Conservation (phyloP, 2,797 vertebrate genomes). For the Poecilia gillii region DNA sequence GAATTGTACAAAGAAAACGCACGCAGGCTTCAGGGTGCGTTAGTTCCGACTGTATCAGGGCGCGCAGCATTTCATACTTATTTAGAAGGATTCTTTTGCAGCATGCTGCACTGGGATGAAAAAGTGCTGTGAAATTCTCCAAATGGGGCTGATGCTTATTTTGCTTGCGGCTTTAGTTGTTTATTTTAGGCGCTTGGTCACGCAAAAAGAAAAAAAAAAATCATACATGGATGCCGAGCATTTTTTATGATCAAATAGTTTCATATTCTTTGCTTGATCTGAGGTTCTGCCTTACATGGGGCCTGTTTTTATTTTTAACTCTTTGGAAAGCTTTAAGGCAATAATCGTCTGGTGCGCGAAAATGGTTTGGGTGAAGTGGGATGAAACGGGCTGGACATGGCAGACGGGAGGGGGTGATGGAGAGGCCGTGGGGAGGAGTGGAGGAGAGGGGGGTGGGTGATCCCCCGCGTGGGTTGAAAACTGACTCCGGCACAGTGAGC, state of each 20-base stretch:
- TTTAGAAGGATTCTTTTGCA: conserved; percentile 53
- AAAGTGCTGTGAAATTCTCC: conserved; percentile 71
- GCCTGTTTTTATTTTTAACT: not conserved
- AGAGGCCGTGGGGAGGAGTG: not conserved
- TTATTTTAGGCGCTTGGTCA: conserved; percentile 60
- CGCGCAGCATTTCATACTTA: conserved; percentile 70
- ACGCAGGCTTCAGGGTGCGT: conserved; percentile 64
- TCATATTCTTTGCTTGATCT: conserved; percentile 43
- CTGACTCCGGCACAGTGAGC: conserved; percentile 87
- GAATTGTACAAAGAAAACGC: conserved; percentile 63
- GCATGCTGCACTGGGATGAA: conserved; percentile 56
- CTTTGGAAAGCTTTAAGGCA: conserved; percentile 37
- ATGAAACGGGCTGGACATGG: conserved; percentile 69
- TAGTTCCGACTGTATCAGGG: conserved; percentile 61
- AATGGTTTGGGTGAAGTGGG: conserved; percentile 71
- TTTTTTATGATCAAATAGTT: conserved; percentile 49
- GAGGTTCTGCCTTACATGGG: conserved; percentile 24
- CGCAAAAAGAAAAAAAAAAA: conserved; percentile 11
- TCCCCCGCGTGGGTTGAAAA: conserved; percentile 88
- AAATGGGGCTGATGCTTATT: conserved; percentile 62
- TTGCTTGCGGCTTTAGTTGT: conserved; percentile 67
- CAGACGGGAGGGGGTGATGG: conserved; percentile 53
- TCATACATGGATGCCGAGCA: conserved; percentile 40
- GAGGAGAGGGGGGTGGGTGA: conserved; percentile 55
- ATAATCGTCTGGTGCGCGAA: conserved; percentile 8